Evolutionary conservation across 1,140 invertebrate species (phyloP), one percentile per base, ranked within the genome.

Genomic region (Polyergus mexicanus): DNA sequence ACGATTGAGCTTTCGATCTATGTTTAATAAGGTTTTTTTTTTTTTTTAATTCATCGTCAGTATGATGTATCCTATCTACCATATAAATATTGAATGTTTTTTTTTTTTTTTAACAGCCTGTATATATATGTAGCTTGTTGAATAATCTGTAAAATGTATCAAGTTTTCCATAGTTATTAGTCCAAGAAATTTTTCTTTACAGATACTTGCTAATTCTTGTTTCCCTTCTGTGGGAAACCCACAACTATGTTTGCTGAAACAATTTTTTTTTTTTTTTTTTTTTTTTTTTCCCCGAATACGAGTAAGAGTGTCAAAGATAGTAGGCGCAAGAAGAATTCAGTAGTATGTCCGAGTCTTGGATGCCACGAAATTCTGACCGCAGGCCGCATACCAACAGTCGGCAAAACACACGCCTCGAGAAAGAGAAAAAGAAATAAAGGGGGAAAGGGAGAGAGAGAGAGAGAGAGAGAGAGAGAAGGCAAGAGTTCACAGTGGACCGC

Each of bases 351-450:
- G 66, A 69, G 35, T 60, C 44, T 72, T 56, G 41, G 78, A 25
- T 81, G 56, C 13, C 56, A 81, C 22, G 41, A 72, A 72, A 69
- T 60, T 62, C 38, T 74, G 85, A 84, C 78, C 77, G 47, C 77
- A 68, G 77, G 77, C 54, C 78, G 44, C 41, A 66, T 86, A 86
- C 84, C 66, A 72, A 60, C 77, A 66, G 84, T 80, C 65, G 54
- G 66, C 84, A 66, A 72, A 81, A 86, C 84, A 76, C n/a, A 35
- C 66, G 56, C 28, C 56, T 47, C 7, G 41, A 60, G 65, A 68
- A 22, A 62, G 54, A 63, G 66, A 83, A 10, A 71, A 25, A 77
- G 7, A 75, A 25, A 47, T 0, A 44, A 6, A 51, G 25, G 22
- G 1, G 22, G 5, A 44, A 51, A 56, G 44, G 41, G 16, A 71